These are phyloP conservation scores for Drosophila atripex DNA, from an alignment of 2,888 invertebrate species.

Conservation along the genomic window DNA sequence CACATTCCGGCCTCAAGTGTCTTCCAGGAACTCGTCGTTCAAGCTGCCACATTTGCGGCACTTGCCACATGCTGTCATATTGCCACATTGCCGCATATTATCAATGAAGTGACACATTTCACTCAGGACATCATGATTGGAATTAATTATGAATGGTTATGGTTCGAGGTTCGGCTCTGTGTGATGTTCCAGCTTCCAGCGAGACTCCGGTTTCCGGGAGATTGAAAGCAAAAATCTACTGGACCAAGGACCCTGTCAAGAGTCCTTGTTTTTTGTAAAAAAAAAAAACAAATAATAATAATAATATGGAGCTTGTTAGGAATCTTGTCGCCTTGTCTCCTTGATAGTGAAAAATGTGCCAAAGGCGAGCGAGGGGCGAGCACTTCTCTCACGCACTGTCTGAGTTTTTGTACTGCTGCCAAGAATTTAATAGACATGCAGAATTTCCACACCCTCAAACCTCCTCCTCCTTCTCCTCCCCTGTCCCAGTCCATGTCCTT, in stretches of 20 bases:
- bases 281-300: conserved; percentile 51
- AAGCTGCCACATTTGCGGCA: neutral
- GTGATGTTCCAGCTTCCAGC: conserved; percentile 15
- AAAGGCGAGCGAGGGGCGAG: neutral
- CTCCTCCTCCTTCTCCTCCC: neutral
- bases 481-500: neutral
- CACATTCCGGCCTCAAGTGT: conserved; percentile 3
- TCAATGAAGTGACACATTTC: conserved; percentile 18
- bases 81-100: neutral
- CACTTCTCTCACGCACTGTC: conserved; percentile 32
- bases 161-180: neutral
- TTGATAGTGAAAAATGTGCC: conserved; percentile 8
- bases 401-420: conserved; percentile 38
- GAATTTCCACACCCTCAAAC: neutral
- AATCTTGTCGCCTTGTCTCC: conserved; percentile 63
- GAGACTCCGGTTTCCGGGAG: neutral
- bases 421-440: conserved; percentile 61
- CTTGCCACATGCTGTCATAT: neutral
- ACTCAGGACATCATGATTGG: conserved; percentile 1
- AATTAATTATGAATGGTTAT: conserved; percentile 33
- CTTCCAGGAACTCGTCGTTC: neutral
- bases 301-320: conserved; percentile 63
- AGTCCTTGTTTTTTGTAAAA: conserved; percentile 34
- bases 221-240: neutral
- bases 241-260: neutral